phyloP scores from a whole-genome alignment of 2,113 vertebrate species.

The Mesembrinibis cayennensis region DNA sequence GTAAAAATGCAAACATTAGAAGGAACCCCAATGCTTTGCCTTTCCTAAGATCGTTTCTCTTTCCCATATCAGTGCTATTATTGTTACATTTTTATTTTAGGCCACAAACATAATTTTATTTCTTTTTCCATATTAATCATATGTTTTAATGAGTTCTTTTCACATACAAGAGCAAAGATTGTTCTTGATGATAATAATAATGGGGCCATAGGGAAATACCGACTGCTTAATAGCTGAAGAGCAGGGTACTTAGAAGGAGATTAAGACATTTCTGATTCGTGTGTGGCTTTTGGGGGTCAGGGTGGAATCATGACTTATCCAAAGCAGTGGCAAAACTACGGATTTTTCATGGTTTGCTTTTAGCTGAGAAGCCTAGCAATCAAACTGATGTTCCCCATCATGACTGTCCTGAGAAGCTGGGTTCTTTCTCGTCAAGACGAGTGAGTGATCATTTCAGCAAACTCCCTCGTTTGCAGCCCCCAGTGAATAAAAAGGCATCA shows the following conservation, averaged over 20 bases:
- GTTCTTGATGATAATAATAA: neutral
- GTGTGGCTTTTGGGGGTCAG: neutral
- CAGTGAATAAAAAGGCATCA: neutral
- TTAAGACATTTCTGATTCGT: neutral
- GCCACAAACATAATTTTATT: neutral
- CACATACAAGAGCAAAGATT: neutral
- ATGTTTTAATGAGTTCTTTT: neutral
- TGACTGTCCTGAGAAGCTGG: neutral
- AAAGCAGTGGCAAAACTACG: neutral
- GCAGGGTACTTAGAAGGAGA: neutral
- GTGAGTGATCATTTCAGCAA: neutral
- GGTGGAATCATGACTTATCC: neutral
- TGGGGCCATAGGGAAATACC: neutral
- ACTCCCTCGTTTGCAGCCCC: neutral
- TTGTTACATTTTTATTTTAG: neutral
- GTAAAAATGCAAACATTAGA: neutral
- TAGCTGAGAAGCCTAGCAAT: neutral
- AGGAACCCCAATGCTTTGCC: neutral
- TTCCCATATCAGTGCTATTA: neutral
- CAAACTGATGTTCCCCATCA: neutral
- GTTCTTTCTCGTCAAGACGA: neutral
- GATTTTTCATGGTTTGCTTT: neutral
- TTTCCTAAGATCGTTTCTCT: neutral
- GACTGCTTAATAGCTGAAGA: neutral
- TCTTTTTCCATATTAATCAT: neutral